Percentiles rank a stretch among this genome's conserved stretches.
phyloP scores from a whole-genome alignment of 2,888 invertebrate genomes.

The Periphyllus acericola region DNA sequence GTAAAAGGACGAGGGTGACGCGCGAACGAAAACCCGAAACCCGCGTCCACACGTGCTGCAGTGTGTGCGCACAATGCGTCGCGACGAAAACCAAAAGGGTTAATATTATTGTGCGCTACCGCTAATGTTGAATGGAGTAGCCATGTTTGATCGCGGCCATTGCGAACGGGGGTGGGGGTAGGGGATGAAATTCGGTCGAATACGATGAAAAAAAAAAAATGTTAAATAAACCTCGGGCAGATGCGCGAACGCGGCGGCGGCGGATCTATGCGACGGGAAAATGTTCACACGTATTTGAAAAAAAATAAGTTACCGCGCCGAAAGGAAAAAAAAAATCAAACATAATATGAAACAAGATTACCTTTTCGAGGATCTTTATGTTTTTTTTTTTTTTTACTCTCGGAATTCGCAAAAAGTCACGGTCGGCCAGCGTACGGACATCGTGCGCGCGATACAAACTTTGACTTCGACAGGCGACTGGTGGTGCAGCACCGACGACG shows the following conservation, averaged over 20 bases:
- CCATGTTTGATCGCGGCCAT: slow-evolving; percentile 7
- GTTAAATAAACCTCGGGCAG: too few species aligned
- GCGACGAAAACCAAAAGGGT: neutral
- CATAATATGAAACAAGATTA: too few species aligned
- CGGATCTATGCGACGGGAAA: neutral
- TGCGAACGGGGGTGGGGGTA: neutral
- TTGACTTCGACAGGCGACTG: too few species aligned
- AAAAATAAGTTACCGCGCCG: neutral
- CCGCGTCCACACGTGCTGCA: too few species aligned
- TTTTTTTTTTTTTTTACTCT: too few species aligned
- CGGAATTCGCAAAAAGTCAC: too few species aligned
- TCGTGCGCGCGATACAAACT: too few species aligned
- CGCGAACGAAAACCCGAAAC: neutral
- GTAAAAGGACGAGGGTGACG: neutral
- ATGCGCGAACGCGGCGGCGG: neutral
- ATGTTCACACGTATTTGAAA: neutral
- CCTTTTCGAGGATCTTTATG: too few species aligned
- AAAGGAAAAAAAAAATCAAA: too few species aligned
- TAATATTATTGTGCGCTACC: neutral
- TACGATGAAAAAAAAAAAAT: too few species aligned
- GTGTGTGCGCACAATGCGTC: neutral
- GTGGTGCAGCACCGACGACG: too few species aligned
- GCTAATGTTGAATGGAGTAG: neutral
- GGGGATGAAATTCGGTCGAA: neutral
- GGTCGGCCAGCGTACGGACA: too few species aligned